phyloP scores from a whole-genome alignment of 2,888 invertebrate genomes.

The Acanthosepion esculentum region DNA sequence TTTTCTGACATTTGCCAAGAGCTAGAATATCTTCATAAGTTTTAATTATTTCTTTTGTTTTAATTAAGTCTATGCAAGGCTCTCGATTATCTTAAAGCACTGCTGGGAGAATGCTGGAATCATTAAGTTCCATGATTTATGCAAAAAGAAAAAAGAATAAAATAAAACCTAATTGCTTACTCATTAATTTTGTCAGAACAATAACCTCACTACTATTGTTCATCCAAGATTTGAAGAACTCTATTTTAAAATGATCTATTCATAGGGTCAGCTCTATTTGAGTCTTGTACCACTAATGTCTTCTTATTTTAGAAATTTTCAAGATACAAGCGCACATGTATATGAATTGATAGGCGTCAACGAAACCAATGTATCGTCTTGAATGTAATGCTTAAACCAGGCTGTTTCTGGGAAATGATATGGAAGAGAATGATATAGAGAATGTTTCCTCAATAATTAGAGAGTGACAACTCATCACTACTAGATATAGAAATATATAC shows the following conservation, averaged over 20 bases:
- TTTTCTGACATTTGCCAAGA: background rate
- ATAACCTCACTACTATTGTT: background rate
- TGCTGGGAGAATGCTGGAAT: background rate
- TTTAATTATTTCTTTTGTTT: conserved; percentile 25
- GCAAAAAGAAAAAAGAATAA: background rate
- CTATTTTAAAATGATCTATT: background rate
- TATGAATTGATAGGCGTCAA: no score
- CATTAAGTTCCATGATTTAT: background rate
- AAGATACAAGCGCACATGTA: no score
- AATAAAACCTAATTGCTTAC: background rate
- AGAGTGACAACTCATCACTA: no score
- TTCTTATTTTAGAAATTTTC: no score
- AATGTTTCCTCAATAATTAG: no score
- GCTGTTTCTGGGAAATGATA: no score
- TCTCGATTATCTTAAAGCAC: background rate
- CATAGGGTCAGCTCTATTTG: background rate
- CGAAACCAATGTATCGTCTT: no score
- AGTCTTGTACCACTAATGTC: no score
- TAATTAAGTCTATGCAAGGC: background rate
- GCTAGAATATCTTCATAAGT: conserved; percentile 6
- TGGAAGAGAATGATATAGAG: no score
- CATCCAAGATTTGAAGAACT: background rate
- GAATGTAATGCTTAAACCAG: no score
- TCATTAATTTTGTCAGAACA: background rate
- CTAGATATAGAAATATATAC: no score